These are phyloP conservation scores for Macrocentrus cingulum DNA, from an alignment of 1,140 invertebrate genomes.

Conservation along the genomic window DNA sequence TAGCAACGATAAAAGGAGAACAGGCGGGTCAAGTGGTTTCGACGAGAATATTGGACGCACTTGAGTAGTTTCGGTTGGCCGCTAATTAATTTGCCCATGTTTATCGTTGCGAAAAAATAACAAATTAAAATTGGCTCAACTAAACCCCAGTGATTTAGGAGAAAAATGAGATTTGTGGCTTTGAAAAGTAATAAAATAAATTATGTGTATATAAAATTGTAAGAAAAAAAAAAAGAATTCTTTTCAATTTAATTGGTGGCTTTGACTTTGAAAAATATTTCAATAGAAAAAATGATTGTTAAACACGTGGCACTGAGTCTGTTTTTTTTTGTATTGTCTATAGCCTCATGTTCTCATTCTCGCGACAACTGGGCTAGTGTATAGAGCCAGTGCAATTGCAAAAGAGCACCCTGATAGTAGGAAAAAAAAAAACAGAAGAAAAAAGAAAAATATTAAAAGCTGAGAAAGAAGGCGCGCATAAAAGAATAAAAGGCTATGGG, in stretches of 20 bases:
- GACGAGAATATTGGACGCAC: conserved; percentile 6
- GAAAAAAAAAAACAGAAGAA: neutral
- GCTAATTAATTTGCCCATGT: conserved; percentile 11
- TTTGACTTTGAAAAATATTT: no score
- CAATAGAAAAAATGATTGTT: no score
- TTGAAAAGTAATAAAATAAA: no score
- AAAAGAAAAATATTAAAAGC: neutral
- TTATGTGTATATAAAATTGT: no score
- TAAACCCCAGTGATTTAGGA: no score
- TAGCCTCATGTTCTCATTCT: neutral
- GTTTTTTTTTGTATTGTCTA: neutral
- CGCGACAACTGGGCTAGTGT: neutral
- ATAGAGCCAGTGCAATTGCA: neutral
- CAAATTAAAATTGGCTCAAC: no score
- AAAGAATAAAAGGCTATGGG: conserved; percentile 9
- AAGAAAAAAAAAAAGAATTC: no score
- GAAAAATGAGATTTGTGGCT: no score
- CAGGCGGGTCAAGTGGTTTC: neutral
- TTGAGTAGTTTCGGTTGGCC: neutral
- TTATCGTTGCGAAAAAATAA: conserved; percentile 7
- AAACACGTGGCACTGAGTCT: no score
- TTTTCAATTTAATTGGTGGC: no score
- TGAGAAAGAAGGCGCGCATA: neutral
- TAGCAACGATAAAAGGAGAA: conserved; percentile 4
- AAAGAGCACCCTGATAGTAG: neutral